Evolutionary conservation across 2,888 invertebrate species (phyloP).

Genomic region (Dryobotodes eremita): DNA sequence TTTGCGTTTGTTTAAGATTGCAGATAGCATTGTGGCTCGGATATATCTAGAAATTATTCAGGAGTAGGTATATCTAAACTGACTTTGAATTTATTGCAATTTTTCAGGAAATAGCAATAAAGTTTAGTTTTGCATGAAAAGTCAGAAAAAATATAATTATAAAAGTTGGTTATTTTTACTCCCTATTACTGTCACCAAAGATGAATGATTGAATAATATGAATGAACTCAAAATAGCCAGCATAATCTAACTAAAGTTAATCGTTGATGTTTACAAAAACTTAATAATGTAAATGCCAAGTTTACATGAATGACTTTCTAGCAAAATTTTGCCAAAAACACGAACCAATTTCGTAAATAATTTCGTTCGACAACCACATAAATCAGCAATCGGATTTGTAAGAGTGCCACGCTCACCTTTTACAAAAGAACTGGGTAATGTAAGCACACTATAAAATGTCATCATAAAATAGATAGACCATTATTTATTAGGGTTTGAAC

Average conservation of each 20-base stretch:
- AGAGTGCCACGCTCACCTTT: constrained; percentile 33
- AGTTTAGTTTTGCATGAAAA: too few species aligned
- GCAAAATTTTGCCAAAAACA: constrained; percentile 15
- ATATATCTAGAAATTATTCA: background rate
- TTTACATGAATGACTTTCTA: background rate
- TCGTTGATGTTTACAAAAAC: background rate
- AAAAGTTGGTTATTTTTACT: background rate
- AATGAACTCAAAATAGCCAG: background rate
- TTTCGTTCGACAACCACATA: constrained; percentile 36
- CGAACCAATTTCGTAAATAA: constrained; percentile 37
- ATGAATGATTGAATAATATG: background rate
- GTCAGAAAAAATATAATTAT: background rate
- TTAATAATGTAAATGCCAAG: background rate
- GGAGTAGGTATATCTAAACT: background rate
- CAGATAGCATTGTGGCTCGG: background rate
- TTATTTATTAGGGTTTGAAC: constrained; percentile 65
- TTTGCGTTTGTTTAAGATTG: background rate
- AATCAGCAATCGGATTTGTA: constrained; percentile 49
- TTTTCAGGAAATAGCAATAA: background rate
- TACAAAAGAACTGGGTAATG: constrained; percentile 57
- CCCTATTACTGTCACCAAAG: background rate
- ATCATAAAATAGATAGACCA: constrained; percentile 65
- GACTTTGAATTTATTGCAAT: background rate
- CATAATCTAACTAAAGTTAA: background rate
- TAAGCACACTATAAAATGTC: constrained; percentile 62